Evolutionary conservation across 2,113 vertebrate species (phyloP), one percentile per base, ranked within the genome.

Genomic region (Oryzias woworae): DNA sequence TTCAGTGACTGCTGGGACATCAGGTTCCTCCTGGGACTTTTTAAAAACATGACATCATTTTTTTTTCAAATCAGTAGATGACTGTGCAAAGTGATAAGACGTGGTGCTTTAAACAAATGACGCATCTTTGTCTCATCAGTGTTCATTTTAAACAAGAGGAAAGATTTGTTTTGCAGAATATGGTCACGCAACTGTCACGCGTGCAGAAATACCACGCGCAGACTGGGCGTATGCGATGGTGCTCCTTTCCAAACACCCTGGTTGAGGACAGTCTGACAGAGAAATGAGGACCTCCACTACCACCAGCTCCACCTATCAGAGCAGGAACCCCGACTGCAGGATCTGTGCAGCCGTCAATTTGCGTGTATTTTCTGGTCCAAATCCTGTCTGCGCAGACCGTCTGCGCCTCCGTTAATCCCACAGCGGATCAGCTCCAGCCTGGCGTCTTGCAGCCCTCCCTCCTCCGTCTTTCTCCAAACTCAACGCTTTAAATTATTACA

Each of bases 41-140:
- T 90, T 82, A 63, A 76, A 82, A 84, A 78, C 88, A 91, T 93
- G 78, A 91, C 90, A 91, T 93, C 92, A 91, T 93, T 71, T 36
- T 36, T 20, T 20, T 36, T 12, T 12, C 72, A 58, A 71, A 65
- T 66, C 57, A 41, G 22, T 62, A 83, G 60, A 85, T 86, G 85
- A 77, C 75, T 82, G 74, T 70, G 84, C 80, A 75, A 56, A 69
- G 66, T 53, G 50, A 51, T 53, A 49, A 64, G 69, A 36, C 73
- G 41, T 23, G 4, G 20, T 31, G n/a, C 23, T 18, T 20, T 6
- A 22, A 28, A 18, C 2, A 13, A 53, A 36, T 20, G 18, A 22
- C 12, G 36, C 48, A 4, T 44, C 2, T 20, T 43, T 46, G 13
- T 5, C 22, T 22, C 47, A 31, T 45, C 13, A 6, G 24, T 36